Evolutionary conservation across 2,113 vertebrate genomes (phyloP).

Genomic region (Ceuthmochares aereus): DNA sequence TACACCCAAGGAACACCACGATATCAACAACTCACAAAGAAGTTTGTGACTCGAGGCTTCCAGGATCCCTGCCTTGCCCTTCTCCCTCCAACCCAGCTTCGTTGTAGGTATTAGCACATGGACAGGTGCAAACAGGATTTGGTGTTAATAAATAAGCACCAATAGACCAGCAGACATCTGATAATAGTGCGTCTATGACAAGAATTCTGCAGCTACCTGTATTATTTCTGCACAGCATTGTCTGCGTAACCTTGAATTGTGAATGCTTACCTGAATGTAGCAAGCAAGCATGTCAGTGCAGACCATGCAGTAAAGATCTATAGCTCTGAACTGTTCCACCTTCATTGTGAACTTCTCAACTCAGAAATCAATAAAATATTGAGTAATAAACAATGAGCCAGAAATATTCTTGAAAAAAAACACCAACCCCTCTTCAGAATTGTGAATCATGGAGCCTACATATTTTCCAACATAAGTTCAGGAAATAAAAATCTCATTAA

Average conservation of each 20-base stretch:
- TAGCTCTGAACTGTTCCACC: neutral
- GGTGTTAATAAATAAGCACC: neutral
- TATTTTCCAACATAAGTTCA: neutral
- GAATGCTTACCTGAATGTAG: neutral
- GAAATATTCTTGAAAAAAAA: neutral
- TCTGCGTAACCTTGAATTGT: neutral
- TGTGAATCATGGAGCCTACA: neutral
- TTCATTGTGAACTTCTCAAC: neutral
- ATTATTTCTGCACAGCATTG: neutral
- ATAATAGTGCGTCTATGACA: rapidly evolving
- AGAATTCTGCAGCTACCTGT: neutral
- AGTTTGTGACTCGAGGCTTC: rapidly evolving
- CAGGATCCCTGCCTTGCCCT: neutral
- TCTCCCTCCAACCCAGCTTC: neutral
- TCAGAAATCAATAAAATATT: neutral
- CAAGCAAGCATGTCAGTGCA: neutral
- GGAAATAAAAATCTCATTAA: slow-evolving; percentile 64
- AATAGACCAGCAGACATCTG: neutral
- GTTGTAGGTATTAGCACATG: rapidly evolving
- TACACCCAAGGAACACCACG: neutral
- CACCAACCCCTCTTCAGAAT: neutral
- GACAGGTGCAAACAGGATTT: too few relatives aligned
- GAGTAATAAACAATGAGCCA: neutral
- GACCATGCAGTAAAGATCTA: neutral
- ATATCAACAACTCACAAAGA: rapidly evolving